These are phyloP conservation scores for Tribolium freemani DNA, from an alignment of 2,888 invertebrate genomes.

Conservation along the genomic window DNA sequence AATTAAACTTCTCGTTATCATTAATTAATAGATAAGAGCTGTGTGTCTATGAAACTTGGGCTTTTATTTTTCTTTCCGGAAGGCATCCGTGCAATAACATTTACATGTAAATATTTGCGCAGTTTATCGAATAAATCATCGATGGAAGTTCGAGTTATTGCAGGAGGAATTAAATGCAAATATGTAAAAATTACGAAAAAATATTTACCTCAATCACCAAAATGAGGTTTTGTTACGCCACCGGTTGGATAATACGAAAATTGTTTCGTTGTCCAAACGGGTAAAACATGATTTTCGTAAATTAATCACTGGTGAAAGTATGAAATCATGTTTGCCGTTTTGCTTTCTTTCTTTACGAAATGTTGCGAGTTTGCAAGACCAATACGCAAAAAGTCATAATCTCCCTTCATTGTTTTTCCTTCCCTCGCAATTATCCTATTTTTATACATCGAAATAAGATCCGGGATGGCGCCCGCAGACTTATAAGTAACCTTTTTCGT, in stretches of 20 bases:
- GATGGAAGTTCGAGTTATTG: background rate
- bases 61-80: conserved; percentile 6
- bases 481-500: too few species aligned
- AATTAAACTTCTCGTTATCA: background rate
- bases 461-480: too few species aligned
- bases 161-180: too few species aligned
- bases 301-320: background rate
- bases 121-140: background rate
- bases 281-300: background rate
- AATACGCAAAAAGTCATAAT: background rate
- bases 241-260: background rate
- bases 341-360: too few species aligned
- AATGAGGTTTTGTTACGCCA: background rate
- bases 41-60: background rate
- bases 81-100: conserved; percentile 7
- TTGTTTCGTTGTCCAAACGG: background rate
- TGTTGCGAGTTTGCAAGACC: background rate
- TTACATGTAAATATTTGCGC: conserved; percentile 14
- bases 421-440: background rate
- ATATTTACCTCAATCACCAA: background rate
- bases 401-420: background rate
- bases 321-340: background rate
- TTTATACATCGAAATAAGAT: too few species aligned
- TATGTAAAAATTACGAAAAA: too few species aligned
- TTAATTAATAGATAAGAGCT: background rate